These are phyloP conservation scores for Sepiola atlantica DNA, from an alignment of 2,888 invertebrate genomes.

Conservation along the genomic window DNA sequence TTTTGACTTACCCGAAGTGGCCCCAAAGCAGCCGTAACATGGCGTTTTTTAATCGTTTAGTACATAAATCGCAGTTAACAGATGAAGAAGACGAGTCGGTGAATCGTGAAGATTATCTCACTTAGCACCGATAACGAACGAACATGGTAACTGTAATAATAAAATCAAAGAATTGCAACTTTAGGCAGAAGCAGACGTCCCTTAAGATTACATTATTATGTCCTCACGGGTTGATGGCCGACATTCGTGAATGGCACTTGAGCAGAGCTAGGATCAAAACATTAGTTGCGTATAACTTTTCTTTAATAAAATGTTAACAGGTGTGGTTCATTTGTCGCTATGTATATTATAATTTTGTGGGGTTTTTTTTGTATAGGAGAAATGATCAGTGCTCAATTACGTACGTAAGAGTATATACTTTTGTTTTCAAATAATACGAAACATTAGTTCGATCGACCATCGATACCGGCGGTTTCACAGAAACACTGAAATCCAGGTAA, in stretches of 20 bases:
- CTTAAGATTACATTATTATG: conserved; percentile 1
- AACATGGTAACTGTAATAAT: background rate
- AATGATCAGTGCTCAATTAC: too few species aligned
- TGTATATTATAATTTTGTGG: too few species aligned
- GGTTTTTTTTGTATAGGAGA: too few species aligned
- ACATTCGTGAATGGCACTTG: conserved; percentile 32
- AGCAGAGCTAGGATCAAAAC: background rate
- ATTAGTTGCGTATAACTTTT: background rate
- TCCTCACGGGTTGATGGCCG: conserved; percentile 35
- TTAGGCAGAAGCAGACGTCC: conserved; percentile 42
- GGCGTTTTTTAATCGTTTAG: conserved; percentile 33
- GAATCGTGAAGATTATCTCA: conserved; percentile 36
- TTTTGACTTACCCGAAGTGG: conserved; percentile 50
- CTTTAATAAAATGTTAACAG: background rate
- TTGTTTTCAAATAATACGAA: too few species aligned
- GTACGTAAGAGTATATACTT: too few species aligned
- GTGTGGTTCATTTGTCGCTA: too few species aligned
- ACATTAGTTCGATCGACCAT: too few species aligned
- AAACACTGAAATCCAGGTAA: too few species aligned
- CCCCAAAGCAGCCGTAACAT: conserved; percentile 49
- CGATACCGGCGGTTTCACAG: too few species aligned
- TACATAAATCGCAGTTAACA: conserved; percentile 36
- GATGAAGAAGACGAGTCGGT: conserved; percentile 44
- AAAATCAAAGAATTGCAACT: background rate
- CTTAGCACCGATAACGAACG: background rate